A percentile compares a stretch with the other conserved stretches of the same genome.
Conservation (phyloP, 2,113 vertebrate genomes). For the Panurus biarmicus region DNA sequence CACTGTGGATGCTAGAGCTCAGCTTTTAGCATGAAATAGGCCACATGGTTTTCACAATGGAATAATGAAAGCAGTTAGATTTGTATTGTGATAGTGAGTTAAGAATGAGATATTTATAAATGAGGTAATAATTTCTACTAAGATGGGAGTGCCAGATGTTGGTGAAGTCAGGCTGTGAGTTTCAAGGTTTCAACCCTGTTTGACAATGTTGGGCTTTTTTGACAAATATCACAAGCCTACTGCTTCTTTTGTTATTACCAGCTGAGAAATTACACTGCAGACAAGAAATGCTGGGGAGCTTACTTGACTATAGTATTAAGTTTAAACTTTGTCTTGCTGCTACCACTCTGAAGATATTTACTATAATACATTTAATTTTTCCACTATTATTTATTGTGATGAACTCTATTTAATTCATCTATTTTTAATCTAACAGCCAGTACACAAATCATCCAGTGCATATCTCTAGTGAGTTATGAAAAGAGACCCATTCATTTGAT, state of each 20-base stretch:
- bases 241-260: background rate
- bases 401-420: background rate
- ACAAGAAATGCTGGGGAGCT: background rate
- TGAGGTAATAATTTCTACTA: background rate
- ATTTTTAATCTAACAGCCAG: background rate
- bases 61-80: background rate
- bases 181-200: background rate
- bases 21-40: background rate
- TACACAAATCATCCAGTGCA: background rate
- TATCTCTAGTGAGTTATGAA: background rate
- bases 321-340: background rate
- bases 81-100: background rate
- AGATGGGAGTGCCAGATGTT: background rate
- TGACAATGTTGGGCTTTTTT: fast-evolving
- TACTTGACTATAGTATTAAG: background rate
- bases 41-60: background rate
- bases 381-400: background rate
- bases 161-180: background rate
- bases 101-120: background rate
- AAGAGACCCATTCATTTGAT: background rate
- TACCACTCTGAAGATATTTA: background rate
- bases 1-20: background rate
- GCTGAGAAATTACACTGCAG: background rate
- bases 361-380: background rate
- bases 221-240: background rate